Percentiles rank a stretch among this genome's conserved stretches.
These are phyloP conservation scores for Trichogramma evanescens DNA, from an alignment of 2,888 invertebrate species.

Conservation along the genomic window DNA sequence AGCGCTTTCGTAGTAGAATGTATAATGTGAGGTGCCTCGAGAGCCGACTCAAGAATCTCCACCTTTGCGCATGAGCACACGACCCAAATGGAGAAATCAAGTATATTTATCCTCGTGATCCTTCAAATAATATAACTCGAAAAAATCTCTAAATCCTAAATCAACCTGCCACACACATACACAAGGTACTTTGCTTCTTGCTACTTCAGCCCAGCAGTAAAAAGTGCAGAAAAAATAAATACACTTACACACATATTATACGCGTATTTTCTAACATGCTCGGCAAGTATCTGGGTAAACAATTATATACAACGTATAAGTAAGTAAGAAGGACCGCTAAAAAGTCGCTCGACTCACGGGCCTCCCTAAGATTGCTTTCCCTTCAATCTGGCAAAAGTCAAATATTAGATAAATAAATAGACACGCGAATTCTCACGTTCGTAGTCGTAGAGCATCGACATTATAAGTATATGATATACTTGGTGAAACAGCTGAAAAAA, in stretches of 20 bases:
- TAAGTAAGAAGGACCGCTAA: too few species aligned
- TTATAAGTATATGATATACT: too few species aligned
- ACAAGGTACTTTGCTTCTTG: too few species aligned
- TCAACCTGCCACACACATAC: slow-evolving; percentile 26
- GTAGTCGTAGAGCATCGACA: too few species aligned
- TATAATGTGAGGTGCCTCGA: neutral
- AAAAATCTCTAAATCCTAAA: slow-evolving; percentile 46
- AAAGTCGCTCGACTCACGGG: slow-evolving; percentile 3
- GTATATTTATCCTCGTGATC: slow-evolving; percentile 43
- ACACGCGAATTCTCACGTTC: neutral
- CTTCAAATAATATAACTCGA: slow-evolving; percentile 38
- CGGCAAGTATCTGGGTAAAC: too few species aligned
- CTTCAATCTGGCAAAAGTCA: slow-evolving; percentile 39
- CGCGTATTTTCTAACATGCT: too few species aligned
- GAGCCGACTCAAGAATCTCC: neutral
- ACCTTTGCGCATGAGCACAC: neutral
- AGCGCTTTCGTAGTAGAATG: too few species aligned
- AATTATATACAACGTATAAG: too few species aligned
- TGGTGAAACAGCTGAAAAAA: too few species aligned
- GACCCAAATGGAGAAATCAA: slow-evolving; percentile 35
- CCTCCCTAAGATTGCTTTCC: slow-evolving; percentile 9
- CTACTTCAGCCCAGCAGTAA: too few species aligned
- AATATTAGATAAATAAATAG: slow-evolving; percentile 43
- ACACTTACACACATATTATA: too few species aligned
- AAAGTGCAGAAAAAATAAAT: too few species aligned